Evolutionary conservation across 2,797 vertebrate species (phyloP).

Genomic region (Brachyalestes nurse): DNA sequence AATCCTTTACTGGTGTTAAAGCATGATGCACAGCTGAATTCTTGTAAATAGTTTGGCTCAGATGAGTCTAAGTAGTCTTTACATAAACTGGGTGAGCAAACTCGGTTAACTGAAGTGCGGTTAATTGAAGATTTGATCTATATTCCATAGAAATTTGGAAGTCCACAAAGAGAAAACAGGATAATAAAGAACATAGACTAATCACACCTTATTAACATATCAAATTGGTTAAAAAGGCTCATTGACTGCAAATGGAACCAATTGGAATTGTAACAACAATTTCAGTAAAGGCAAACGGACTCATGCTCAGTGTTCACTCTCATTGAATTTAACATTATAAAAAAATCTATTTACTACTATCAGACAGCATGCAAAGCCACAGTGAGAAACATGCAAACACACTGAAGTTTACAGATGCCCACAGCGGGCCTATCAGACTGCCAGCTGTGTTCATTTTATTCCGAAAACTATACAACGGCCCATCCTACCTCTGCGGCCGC

Average conservation of each 20-base stretch:
- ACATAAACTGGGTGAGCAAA: not conserved
- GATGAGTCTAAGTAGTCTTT: not conserved
- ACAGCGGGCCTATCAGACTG: constrained; percentile 2
- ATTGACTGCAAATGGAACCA: constrained; percentile 19
- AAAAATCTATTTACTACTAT: constrained; percentile 31
- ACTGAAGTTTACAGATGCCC: constrained; percentile 39
- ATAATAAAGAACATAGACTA: constrained; percentile 8
- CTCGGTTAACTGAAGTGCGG: not conserved
- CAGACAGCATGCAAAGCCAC: constrained; percentile 37
- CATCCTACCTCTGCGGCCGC: not conserved
- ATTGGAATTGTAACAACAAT: constrained; percentile 10
- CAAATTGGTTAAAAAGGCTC: not conserved
- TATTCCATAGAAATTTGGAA: not conserved
- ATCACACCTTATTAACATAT: constrained; percentile 14
- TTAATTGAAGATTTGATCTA: not conserved
- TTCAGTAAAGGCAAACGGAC: not conserved
- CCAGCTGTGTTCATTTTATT: constrained; percentile 6
- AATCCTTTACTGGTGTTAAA: not conserved
- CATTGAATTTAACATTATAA: not conserved
- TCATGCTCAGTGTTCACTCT: constrained; percentile 14
- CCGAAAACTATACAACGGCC: constrained; percentile 3
- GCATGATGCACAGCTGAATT: not conserved
- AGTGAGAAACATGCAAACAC: constrained; percentile 44
- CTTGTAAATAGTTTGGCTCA: not conserved
- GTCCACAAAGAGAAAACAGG: not conserved